Conservation (phyloP, 2,888 invertebrate species). For the Clunio marinus region DNA sequence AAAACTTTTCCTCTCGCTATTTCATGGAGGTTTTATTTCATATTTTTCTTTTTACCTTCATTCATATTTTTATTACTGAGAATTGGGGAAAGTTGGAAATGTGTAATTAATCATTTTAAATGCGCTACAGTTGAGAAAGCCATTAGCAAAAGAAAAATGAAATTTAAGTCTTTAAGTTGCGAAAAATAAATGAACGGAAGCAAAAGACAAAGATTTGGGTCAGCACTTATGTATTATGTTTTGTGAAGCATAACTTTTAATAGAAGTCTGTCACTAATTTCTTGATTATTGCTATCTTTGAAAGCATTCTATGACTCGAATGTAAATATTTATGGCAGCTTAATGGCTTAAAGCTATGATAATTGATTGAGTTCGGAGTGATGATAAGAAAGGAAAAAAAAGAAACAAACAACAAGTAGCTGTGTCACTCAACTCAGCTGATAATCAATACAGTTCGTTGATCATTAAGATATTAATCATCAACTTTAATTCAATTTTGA, state of each 20-base stretch:
- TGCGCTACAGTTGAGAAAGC: slow-evolving; percentile 42
- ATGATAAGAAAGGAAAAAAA: no score
- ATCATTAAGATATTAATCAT: not conserved
- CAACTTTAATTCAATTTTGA: slow-evolving; percentile 6
- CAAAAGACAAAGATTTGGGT: no score
- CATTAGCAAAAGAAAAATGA: slow-evolving; percentile 42
- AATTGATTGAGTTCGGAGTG: slow-evolving; percentile 5
- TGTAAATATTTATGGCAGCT: slow-evolving; percentile 8
- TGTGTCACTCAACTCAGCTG: no score
- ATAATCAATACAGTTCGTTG: no score
- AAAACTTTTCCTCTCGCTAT: not conserved
- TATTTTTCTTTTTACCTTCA: not conserved
- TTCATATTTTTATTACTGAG: not conserved
- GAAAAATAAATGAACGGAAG: no score
- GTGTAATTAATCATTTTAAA: slow-evolving; percentile 41
- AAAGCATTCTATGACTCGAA: no score
- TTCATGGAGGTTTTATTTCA: not conserved
- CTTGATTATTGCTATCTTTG: no score
- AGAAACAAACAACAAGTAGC: no score
- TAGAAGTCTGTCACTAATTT: no score
- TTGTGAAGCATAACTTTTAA: no score
- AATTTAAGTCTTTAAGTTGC: slow-evolving; percentile 41
- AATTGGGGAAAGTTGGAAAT: slow-evolving; percentile 39
- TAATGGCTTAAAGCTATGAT: not conserved
- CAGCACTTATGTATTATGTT: no score